phyloP scores from a whole-genome alignment of 2,888 invertebrate genomes.

The Dendrolimus pini region DNA sequence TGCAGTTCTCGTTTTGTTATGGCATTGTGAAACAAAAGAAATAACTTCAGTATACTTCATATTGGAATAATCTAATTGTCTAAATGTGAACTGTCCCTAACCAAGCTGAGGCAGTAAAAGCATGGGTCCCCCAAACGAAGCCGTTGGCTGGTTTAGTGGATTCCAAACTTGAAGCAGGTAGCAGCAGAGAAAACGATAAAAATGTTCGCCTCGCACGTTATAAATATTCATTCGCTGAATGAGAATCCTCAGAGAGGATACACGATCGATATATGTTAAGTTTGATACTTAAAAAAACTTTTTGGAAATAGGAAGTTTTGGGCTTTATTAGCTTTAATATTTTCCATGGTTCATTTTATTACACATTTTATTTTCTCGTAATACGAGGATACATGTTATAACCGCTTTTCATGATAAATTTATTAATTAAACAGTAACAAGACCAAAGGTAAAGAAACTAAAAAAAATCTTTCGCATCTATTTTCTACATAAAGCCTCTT shows the following conservation, averaged over 20 bases:
- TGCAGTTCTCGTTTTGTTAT: too few species aligned
- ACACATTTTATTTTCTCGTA: neutral
- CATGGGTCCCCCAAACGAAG: constrained; percentile 10
- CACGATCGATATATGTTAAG: neutral
- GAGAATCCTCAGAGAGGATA: constrained; percentile 12
- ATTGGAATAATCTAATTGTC: too few species aligned
- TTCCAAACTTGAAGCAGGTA: constrained; percentile 5
- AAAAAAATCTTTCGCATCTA: too few species aligned
- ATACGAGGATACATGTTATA: too few species aligned
- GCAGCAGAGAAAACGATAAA: constrained; percentile 48
- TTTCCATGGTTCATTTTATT: neutral
- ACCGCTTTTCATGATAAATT: too few species aligned
- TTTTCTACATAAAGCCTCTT: too few species aligned
- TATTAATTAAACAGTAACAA: too few species aligned
- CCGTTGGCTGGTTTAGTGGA: neutral
- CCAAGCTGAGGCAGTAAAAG: constrained; percentile 10
- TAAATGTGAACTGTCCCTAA: neutral
- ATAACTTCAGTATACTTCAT: too few species aligned
- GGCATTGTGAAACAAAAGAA: too few species aligned
- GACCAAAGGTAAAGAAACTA: too few species aligned
- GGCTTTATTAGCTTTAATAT: too few species aligned
- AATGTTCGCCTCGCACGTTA: constrained; percentile 46
- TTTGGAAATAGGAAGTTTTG: neutral
- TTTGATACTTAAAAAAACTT: neutral
- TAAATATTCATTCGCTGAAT: constrained; percentile 63